A percentile compares a stretch with the other conserved stretches of the same genome.
These are phyloP conservation scores for Cremastobaeus sp. DNA, from an alignment of 2,888 invertebrate genomes.

Conservation along the genomic window DNA sequence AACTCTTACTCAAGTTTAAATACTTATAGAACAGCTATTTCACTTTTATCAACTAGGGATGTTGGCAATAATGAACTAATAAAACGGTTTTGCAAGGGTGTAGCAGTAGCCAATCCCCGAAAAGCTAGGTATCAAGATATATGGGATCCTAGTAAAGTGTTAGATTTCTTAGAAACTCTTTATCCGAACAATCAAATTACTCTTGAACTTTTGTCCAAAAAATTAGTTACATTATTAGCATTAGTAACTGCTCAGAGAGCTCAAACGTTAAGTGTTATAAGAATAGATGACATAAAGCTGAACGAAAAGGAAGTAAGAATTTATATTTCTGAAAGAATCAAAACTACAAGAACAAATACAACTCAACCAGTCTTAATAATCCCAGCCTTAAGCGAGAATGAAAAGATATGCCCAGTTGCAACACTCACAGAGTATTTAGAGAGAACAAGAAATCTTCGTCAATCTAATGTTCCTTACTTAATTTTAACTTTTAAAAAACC, in stretches of 20 bases:
- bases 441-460: too few species aligned
- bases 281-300: conserved; percentile 22
- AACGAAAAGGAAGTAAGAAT: neutral
- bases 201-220: conserved; percentile 20
- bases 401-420: too few species aligned
- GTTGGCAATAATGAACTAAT: conserved; percentile 1
- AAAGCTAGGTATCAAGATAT: conserved; percentile 63
- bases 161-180: conserved; percentile 5
- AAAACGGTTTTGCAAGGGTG: conserved; percentile 45
- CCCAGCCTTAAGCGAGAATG: too few species aligned
- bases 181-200: neutral
- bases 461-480: too few species aligned
- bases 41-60: conserved; percentile 19
- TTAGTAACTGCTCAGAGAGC: conserved; percentile 27
- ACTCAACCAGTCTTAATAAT: conserved; percentile 2
- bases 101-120: conserved; percentile 29
- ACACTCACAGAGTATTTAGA: too few species aligned
- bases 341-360: conserved; percentile 1
- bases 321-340: conserved; percentile 8
- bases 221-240: conserved; percentile 36
- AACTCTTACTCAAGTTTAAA: conserved; percentile 36
- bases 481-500: too few species aligned
- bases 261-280: conserved; percentile 23
- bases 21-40: conserved; percentile 33
- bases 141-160: conserved; percentile 64